These are phyloP conservation scores for Oscheius myriophilus DNA, from an alignment of 2,888 invertebrate genomes.

Conservation along the genomic window DNA sequence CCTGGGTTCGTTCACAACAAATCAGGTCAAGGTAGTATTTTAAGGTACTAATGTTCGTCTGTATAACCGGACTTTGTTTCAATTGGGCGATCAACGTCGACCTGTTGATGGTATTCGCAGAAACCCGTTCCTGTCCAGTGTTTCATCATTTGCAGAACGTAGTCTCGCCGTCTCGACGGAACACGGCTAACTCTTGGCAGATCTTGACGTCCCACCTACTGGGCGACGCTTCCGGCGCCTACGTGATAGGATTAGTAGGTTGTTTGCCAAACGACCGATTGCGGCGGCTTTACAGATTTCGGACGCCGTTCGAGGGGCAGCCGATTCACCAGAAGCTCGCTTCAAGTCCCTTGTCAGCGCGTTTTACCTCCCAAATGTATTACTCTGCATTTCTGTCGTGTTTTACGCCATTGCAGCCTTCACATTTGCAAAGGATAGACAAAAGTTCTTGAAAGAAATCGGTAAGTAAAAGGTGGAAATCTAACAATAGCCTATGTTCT, in stretches of 20 bases:
- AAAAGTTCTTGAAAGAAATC: slow-evolving; percentile 46
- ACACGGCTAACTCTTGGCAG: slow-evolving; percentile 96
- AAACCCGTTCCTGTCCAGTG: not conserved
- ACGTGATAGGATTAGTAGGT: slow-evolving; percentile 81
- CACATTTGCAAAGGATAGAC: slow-evolving; percentile 44
- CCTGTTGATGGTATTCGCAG: slow-evolving; percentile 75
- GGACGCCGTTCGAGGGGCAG: slow-evolving; percentile 57
- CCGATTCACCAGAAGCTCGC: slow-evolving; percentile 34
- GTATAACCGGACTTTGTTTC: slow-evolving; percentile 82
- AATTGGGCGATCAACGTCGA: slow-evolving; percentile 99
- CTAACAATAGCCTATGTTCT: not conserved
- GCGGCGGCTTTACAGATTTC: slow-evolving; percentile 48
- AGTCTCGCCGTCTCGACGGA: slow-evolving; percentile 92
- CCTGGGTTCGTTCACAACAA: slow-evolving; percentile 32
- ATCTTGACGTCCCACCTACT: slow-evolving; percentile 94
- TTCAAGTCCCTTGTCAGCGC: slow-evolving; percentile 44
- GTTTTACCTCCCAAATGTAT: slow-evolving; percentile 50
- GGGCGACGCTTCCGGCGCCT: slow-evolving; percentile 99
- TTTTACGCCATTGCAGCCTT: slow-evolving; percentile 46
- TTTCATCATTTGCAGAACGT: slow-evolving; percentile 85
- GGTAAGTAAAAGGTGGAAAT: slow-evolving; percentile 20
- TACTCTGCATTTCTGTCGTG: slow-evolving; percentile 48
- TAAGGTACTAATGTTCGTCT: slow-evolving; percentile 74
- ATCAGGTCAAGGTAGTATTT: not conserved
- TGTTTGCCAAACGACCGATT: not conserved